phyloP scores from a whole-genome alignment of 2,797 vertebrate genomes.

The Clarias platycephalus region DNA sequence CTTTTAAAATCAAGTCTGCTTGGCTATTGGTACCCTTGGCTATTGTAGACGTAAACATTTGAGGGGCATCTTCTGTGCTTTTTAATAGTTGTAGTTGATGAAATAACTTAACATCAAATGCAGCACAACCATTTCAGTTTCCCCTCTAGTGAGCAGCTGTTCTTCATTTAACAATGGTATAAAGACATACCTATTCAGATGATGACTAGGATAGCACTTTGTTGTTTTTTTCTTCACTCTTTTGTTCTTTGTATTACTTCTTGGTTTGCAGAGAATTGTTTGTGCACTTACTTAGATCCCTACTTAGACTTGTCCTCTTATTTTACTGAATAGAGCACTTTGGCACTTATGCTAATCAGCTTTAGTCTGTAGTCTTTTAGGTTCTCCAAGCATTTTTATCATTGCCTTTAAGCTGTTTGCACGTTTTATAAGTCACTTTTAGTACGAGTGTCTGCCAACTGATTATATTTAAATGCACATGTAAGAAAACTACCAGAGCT shows the following conservation, averaged over 20 bases:
- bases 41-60: not conserved
- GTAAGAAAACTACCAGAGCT: not conserved
- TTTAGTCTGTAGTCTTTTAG: not conserved
- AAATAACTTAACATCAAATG: not conserved
- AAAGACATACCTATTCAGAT: not conserved
- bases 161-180: not conserved
- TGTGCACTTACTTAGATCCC: not conserved
- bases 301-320: not conserved
- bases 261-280: not conserved
- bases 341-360: not conserved
- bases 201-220: not conserved
- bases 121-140: not conserved
- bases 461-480: not conserved
- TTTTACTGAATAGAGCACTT: not conserved
- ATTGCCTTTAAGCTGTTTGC: not conserved
- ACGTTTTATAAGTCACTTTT: not conserved
- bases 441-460: not conserved
- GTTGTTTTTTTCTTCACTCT: not conserved
- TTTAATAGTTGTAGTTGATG: not conserved
- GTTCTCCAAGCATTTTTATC: not conserved
- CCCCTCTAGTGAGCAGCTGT: not conserved
- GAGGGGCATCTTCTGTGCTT: not conserved
- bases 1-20: not conserved
- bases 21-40: not conserved
- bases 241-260: not conserved